A percentile compares a stretch with the other conserved stretches of the same genome.
Evolutionary conservation across 1,140 invertebrate species (phyloP).

Genomic region (Penaeus indicus): DNA sequence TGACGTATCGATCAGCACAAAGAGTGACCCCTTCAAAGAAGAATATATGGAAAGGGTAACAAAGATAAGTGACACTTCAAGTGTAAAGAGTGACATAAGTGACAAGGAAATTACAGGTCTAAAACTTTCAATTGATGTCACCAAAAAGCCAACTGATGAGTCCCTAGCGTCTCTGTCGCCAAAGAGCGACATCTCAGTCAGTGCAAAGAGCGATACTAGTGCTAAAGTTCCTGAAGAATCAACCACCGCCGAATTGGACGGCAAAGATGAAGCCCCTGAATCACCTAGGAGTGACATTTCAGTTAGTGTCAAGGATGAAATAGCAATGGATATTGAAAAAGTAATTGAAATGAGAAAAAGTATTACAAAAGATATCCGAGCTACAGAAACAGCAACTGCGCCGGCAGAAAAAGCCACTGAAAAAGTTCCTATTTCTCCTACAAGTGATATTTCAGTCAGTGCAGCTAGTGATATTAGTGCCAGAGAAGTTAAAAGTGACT

Average conservation of each 20-base stretch:
- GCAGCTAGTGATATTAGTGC: no score
- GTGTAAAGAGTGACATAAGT: slow-evolving; percentile 42
- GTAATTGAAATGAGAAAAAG: no score
- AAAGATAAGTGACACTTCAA: slow-evolving; percentile 38
- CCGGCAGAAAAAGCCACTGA: no score
- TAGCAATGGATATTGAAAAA: not conserved
- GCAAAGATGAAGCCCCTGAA: slow-evolving; percentile 16
- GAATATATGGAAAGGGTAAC: not conserved
- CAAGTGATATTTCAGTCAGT: no score
- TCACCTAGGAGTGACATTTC: slow-evolving; percentile 32
- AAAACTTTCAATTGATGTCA: not conserved
- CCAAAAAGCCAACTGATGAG: slow-evolving; percentile 26
- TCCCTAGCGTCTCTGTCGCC: slow-evolving; percentile 22
- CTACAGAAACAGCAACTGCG: no score
- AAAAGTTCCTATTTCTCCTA: no score
- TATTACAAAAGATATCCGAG: no score
- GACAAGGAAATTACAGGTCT: slow-evolving; percentile 8
- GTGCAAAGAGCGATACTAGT: slow-evolving; percentile 45
- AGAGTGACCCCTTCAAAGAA: slow-evolving; percentile 16
- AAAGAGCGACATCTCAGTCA: slow-evolving; percentile 34
- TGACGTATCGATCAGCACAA: slow-evolving; percentile 30
- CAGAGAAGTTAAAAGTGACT: no score
- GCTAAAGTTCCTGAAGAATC: not conserved
- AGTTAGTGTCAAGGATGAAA: slow-evolving; percentile 24
- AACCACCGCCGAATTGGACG: not conserved